phyloP scores from a whole-genome alignment of 2,888 invertebrate species.

The Polydrusus tereticollis region DNA sequence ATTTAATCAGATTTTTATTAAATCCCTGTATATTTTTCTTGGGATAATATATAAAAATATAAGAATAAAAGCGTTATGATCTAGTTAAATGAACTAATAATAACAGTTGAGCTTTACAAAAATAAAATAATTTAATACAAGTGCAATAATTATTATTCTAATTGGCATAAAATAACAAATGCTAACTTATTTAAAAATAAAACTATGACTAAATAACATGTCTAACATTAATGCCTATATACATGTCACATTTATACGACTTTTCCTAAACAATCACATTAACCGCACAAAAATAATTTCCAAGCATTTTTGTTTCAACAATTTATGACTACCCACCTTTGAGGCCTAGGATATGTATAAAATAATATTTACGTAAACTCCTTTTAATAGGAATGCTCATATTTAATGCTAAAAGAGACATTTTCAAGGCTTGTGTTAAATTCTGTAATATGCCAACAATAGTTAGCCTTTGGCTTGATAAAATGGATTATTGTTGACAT shows the following conservation, averaged over 20 bases:
- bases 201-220: conserved; percentile 35
- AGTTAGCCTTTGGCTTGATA: too few relatives aligned
- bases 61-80: neutral
- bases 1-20: too few relatives aligned
- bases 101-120: neutral
- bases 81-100: neutral
- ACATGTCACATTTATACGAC: conserved; percentile 43
- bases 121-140: neutral
- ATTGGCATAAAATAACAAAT: neutral
- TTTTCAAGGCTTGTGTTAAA: too few relatives aligned
- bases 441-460: too few relatives aligned
- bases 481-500: too few relatives aligned
- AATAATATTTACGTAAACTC: neutral
- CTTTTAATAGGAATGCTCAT: too few relatives aligned
- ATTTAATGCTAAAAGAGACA: too few relatives aligned
- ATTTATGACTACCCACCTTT: conserved; percentile 48
- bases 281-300: conserved; percentile 22
- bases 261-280: conserved; percentile 31
- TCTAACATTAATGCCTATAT: conserved; percentile 35
- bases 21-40: too few relatives aligned
- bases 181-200: conserved; percentile 4
- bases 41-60: neutral
- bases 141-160: too few relatives aligned
- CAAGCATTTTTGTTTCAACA: neutral
- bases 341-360: conserved; percentile 59